Conservation (phyloP, 1,140 invertebrate species). For the Phenacoccus solenopsis region DNA sequence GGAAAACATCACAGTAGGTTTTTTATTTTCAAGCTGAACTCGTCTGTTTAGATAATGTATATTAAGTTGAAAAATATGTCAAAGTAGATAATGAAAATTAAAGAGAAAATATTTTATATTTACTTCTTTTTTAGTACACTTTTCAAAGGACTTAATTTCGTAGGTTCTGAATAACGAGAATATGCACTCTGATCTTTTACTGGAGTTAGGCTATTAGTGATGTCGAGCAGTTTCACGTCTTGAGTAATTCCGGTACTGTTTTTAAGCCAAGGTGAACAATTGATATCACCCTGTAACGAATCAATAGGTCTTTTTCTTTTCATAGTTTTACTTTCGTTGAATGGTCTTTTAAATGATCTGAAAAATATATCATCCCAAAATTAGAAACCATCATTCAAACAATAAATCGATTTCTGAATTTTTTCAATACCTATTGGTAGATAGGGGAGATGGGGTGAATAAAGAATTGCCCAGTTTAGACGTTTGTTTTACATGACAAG, state of each 20-base stretch:
- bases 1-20: constrained; percentile 7
- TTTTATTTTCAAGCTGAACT: neutral
- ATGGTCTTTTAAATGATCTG: neutral
- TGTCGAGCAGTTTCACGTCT: constrained; percentile 47
- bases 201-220: constrained; percentile 34
- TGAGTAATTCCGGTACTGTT: constrained; percentile 46
- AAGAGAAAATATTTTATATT: neutral
- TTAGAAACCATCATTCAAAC: no score
- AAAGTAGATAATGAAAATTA: neutral
- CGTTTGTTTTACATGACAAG: constrained; percentile 5
- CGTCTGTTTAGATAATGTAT: neutral
- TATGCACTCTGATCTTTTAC: neutral
- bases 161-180: neutral
- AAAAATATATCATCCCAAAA: constrained; percentile 32
- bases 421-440: constrained; percentile 21
- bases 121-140: constrained; percentile 27
- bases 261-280: neutral
- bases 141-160: constrained; percentile 23
- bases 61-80: neutral
- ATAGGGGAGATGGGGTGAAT: constrained; percentile 22
- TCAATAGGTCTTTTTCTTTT: constrained; percentile 3
- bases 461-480: neutral
- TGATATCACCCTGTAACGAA: neutral
- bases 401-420: constrained; percentile 20
- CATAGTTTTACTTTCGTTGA: neutral